Percentiles rank a stretch among this genome's conserved stretches.
These are phyloP conservation scores for Myiotriccus ornatus DNA, from an alignment of 2,797 vertebrate genomes.

Conservation along the genomic window DNA sequence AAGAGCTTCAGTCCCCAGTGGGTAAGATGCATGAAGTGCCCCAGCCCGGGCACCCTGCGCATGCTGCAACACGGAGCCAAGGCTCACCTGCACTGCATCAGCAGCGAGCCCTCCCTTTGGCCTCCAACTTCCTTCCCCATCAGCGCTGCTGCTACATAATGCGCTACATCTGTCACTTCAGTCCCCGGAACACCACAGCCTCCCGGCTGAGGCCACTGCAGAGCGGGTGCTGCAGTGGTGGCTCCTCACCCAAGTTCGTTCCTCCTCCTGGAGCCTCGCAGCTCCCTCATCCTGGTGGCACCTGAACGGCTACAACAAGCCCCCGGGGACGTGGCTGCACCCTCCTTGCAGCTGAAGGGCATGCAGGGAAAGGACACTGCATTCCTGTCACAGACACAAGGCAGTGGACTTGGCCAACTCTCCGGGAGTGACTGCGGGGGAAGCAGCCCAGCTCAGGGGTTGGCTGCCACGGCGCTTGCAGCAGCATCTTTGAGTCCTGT, in stretches of 20 bases:
- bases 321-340: background rate
- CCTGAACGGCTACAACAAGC: rapidly evolving
- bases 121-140: background rate
- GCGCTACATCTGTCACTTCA: rapidly evolving
- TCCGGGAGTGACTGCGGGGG: background rate
- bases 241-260: background rate
- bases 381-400: background rate
- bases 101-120: background rate
- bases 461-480: constrained; percentile 43
- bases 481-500: constrained; percentile 32
- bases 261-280: background rate
- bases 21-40: rapidly evolving
- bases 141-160: background rate
- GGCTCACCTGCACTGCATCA: constrained; percentile 14
- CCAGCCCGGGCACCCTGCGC: background rate
- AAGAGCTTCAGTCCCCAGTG: background rate
- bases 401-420: constrained; percentile 24
- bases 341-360: background rate
- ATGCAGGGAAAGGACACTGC: background rate
- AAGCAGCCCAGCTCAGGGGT: background rate
- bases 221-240: background rate
- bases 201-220: background rate
- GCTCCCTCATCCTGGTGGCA: background rate
- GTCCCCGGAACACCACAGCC: background rate
- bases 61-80: background rate